Evolutionary conservation across 2,113 vertebrate genomes (phyloP), one percentile per base, ranked within the genome.

Genomic region (Nyctereutes procyonoides): DNA sequence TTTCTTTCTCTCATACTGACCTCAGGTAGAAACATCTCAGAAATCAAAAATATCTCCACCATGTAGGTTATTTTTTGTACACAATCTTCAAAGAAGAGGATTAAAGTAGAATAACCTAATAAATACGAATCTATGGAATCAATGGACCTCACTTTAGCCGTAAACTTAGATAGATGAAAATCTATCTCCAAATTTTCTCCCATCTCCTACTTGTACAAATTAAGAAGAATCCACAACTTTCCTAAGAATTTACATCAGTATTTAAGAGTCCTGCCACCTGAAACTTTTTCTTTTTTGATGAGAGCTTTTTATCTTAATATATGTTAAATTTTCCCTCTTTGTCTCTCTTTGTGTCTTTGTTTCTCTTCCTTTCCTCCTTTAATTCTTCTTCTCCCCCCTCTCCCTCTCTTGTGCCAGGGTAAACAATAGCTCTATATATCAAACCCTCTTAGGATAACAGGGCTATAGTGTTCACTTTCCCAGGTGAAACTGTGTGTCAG

Each of bases 51-150:
- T 94, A 2, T 83, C 26, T 94, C 62, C 56, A 71, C 11, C 20
- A 62, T 9, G 20, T 26, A 84, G 14, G 26, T 53, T 89, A 91
- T 89, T 4, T 93, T 77, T 95, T 83, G 2, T 2, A 79, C 3
- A 84, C 14, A 65, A 15, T 93, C 38, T 88, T 95, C 51, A 86
- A 91, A 96, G 53, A 76, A 43, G 67, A 93, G 20, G 28, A 92
- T 73, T 92, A 79, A 87, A 86, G 32, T 63, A 67, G 30, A 90
- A 82, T 65, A 89, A 91, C 67, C 83, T 90, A 88, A 71, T 87
- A 85, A 43, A 91, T 92, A 84, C n/a, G 22, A 62, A 62, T 76
- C 28, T 86, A 3, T 76, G 48, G 35, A 83, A 87, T 84, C 28
- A 67, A 26, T 67, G 38, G 51, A 82, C 53, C n/a, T 17, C 19